Evolutionary conservation across 2,888 invertebrate species (phyloP).

Genomic region (Hydroisotoma schaefferi): DNA sequence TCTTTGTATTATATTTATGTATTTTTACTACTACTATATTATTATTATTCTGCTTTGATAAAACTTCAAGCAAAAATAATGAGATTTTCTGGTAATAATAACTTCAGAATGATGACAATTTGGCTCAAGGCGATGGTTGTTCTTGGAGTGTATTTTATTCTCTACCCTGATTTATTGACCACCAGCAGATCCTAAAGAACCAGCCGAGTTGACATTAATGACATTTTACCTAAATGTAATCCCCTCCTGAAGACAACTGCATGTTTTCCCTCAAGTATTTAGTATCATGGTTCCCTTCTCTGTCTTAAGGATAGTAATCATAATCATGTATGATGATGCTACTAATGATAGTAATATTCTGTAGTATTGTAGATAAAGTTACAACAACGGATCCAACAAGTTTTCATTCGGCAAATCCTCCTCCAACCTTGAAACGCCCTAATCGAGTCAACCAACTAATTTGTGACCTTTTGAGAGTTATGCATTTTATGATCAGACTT

Average conservation of each 20-base stretch:
- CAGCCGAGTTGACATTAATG: constrained; percentile 4
- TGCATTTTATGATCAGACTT: too few species aligned
- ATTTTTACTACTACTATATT: too few species aligned
- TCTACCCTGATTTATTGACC: constrained; percentile 4
- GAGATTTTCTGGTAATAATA: background rate
- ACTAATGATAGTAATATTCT: too few species aligned
- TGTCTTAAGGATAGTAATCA: too few species aligned
- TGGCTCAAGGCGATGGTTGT: background rate
- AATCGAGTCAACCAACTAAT: constrained; percentile 9
- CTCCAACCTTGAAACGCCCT: constrained; percentile 10
- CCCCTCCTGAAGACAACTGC: too few species aligned
- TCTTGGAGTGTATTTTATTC: background rate
- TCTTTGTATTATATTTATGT: too few species aligned
- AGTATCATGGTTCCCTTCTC: background rate
- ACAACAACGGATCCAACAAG: too few species aligned
- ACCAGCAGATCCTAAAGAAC: background rate
- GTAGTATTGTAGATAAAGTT: too few species aligned
- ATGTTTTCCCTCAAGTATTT: background rate
- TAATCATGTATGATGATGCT: too few species aligned
- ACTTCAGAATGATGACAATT: constrained; percentile 1
- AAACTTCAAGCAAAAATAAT: background rate
- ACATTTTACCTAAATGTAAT: constrained; percentile 10
- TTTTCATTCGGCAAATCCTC: too few species aligned
- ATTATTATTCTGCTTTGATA: too few species aligned
- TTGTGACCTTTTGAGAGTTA: constrained; percentile 11